Conservation (phyloP, 2,113 vertebrate genomes). For the Formicarius rufipectus region DNA sequence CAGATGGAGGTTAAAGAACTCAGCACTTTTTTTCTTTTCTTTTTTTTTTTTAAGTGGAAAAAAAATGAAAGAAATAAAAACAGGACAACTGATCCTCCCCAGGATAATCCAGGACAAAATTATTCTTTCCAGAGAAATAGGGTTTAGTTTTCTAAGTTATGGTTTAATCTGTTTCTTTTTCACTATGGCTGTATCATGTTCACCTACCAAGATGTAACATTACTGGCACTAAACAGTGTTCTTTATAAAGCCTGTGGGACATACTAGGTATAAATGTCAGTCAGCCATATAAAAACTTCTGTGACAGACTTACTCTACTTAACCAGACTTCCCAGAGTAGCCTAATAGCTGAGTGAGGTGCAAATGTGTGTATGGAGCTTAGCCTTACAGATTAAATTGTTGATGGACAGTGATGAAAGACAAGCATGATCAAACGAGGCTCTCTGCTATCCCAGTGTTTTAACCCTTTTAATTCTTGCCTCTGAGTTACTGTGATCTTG, state of each 20-base stretch:
- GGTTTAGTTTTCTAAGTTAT: not conserved
- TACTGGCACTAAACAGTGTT: not conserved
- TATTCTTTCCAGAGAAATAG: not conserved
- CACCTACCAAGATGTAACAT: not conserved
- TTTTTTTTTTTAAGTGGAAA: not conserved
- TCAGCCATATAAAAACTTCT: slow-evolving; percentile 17
- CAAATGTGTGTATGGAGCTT: slow-evolving; percentile 7
- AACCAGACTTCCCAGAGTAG: not conserved
- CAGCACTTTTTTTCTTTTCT: not conserved
- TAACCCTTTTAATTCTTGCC: slow-evolving; percentile 11
- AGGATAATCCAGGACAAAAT: not conserved
- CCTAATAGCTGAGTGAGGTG: not conserved
- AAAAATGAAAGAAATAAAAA: not conserved
- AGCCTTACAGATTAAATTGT: not conserved
- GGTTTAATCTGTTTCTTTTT: slow-evolving; percentile 2
- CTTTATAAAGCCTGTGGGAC: not conserved
- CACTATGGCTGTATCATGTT: not conserved
- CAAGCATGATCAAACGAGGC: not conserved
- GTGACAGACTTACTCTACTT: not conserved
- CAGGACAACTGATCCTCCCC: not conserved
- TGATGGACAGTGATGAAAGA: slow-evolving; percentile 35
- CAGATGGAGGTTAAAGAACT: slow-evolving; percentile 5
- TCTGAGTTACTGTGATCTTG: not conserved
- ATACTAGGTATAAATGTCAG: not conserved
- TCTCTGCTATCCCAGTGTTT: not conserved